Percentiles rank a stretch among this genome's conserved stretches.
Conservation (phyloP, 2,888 invertebrate species). For the Uropetala carovei region DNA sequence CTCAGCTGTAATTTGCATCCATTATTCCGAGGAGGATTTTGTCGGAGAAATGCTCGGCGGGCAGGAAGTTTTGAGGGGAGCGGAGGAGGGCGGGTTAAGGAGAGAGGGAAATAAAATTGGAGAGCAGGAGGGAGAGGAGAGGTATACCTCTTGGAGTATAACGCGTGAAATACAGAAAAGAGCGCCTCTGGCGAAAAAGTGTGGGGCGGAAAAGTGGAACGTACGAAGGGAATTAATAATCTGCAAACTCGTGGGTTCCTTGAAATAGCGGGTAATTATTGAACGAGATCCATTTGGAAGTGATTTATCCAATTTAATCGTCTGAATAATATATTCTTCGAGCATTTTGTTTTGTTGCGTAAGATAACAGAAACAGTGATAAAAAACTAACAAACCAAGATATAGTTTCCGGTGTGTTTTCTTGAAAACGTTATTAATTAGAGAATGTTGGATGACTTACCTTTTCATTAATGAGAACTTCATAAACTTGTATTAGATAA, state of each 20-base stretch:
- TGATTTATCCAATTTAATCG: too few relatives aligned
- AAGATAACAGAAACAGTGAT: too few relatives aligned
- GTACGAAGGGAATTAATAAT: neutral
- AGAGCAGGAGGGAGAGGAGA: neutral
- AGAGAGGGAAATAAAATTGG: neutral
- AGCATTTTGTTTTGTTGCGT: too few relatives aligned
- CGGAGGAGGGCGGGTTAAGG: neutral
- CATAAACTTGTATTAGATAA: too few relatives aligned
- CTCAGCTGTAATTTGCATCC: slow-evolving; percentile 61
- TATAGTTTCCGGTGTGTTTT: too few relatives aligned
- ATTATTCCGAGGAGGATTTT: slow-evolving; percentile 52
- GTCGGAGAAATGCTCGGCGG: slow-evolving; percentile 50
- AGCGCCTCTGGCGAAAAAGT: slow-evolving; percentile 44
- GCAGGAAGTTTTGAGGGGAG: neutral
- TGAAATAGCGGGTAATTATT: neutral
- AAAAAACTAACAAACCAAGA: too few relatives aligned
- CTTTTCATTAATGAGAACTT: too few relatives aligned
- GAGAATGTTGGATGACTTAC: too few relatives aligned
- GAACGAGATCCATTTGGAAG: too few relatives aligned
- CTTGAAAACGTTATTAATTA: too few relatives aligned
- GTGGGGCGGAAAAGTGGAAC: neutral
- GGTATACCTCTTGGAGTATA: neutral
- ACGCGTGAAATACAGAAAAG: slow-evolving; percentile 42
- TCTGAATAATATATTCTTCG: too few relatives aligned
- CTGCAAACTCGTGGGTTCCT: slow-evolving; percentile 20